Base-by-base conservation (phyloP, 2,888 invertebrate species). In the Ichneumoninae sp. region DNA sequence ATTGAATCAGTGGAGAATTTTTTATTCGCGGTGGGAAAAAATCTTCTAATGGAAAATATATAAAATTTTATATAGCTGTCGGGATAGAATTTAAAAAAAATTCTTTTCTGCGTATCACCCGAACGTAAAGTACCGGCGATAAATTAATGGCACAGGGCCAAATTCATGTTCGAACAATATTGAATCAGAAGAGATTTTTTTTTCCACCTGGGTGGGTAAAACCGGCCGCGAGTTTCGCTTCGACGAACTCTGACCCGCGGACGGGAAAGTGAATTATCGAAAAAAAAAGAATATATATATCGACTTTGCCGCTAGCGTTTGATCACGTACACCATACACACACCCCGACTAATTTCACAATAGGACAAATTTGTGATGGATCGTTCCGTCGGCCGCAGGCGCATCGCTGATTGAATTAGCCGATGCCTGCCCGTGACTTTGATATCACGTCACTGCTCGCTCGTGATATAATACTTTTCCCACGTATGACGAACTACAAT, bases 391-490 rank as follows among this genome's bases (percentile, higher is more conserved):
- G 22, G 74, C 65, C 65, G 40, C 65, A 50, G 65, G 33, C 74
- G 44, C 19, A 75, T 65, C 22, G 65, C 65, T 75, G 74, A 75
- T 75, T 75, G 65, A 75, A 75, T 75, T 65, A 75, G 50, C 63
- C 65, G 50, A 33, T 16, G 65, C 19, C 36, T 47, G 74, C 10
- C 50, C 63, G 65, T 50, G 65, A 75, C 50, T 75, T 16, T 50
- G 19, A 50, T 75, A 65, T 75, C 65, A 65, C 65, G 65, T 65
- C 63, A 65, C 16, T 26, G 60, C 57, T 44, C 33, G 8, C 30
- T 33, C 74, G 33, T 19, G 47, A 75, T 75, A 65, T 0, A 47
- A 74, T 75, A 63, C 63, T 63, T 75, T 75, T 75, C 65, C 16
- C 74, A 75, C 65, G 74, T 75, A 60, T 22, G 73, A 5, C 26